These are phyloP conservation scores for Plutomurus gul DNA, from an alignment of 1,140 invertebrate genomes.

Conservation along the genomic window DNA sequence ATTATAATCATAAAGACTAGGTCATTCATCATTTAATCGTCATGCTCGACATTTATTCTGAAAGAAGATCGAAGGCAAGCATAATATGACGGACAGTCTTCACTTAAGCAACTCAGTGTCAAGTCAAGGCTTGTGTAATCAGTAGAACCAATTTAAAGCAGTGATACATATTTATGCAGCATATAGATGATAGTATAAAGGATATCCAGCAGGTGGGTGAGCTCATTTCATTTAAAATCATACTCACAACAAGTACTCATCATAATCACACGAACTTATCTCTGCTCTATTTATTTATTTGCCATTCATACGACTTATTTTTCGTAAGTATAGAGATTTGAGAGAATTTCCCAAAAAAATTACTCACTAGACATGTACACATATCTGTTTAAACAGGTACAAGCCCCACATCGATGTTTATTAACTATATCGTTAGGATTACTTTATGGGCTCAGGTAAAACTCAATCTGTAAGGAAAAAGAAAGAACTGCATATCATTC, in stretches of 20 bases:
- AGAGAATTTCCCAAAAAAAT: too few species aligned
- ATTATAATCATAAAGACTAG: slow-evolving; percentile 10
- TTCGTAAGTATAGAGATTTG: too few species aligned
- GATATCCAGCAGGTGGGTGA: too few species aligned
- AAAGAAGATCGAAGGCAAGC: not conserved
- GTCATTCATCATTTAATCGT: slow-evolving; percentile 1
- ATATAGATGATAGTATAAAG: too few species aligned
- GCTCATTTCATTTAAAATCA: not conserved
- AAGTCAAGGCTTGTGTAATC: slow-evolving; percentile 5
- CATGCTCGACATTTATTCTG: not conserved
- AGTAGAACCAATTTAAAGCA: too few species aligned
- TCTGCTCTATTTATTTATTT: too few species aligned
- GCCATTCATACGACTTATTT: too few species aligned
- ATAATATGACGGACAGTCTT: not conserved
- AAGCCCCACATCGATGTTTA: too few species aligned
- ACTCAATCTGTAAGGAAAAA: not conserved
- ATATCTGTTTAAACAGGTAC: too few species aligned
- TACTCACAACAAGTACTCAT: not conserved
- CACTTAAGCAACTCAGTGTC: not conserved
- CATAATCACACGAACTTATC: not conserved
- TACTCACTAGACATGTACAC: too few species aligned
- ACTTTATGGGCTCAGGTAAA: not conserved
- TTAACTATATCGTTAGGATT: too few species aligned
- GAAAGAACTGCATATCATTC: not conserved
- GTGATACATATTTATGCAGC: too few species aligned